Evolutionary conservation across 2,113 vertebrate genomes (phyloP), one percentile per base, ranked within the genome.

Genomic region (Cisticola juncidis): DNA sequence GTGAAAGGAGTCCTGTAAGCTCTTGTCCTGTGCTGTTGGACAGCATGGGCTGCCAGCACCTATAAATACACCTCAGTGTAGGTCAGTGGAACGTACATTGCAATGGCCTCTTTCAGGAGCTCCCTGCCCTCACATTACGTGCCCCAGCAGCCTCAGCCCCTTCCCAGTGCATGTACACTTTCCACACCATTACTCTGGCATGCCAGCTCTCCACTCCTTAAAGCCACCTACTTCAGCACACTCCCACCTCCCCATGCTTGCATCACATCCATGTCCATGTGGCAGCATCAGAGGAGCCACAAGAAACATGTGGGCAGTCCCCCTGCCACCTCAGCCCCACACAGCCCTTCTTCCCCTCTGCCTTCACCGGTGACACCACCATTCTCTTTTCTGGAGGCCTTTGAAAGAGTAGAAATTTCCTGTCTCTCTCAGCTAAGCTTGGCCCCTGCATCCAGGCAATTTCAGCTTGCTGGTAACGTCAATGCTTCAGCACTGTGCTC

Each of bases 41-140:
- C 0, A 3, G 6, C 35, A 12, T 1, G 2, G 50, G 29, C 35
- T 68, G 26, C 1, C 1, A 50, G 40, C 26, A 35, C 0, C 0
- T 22, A 5, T 7, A 35, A 56, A 25, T 9, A 57, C 20, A 56
- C 17, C 62, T 77, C 76, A 3, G 57, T 10, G 21, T n/a, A 29
- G 22, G 72, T 8, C 28, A 51, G 16, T 22, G 14, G 50, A 31
- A 14, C 0, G 0, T 6, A 17, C 6, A 6, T 2, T 42, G 61
- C 26, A 24, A 26, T 21, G 60, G 33, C 48, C 35, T 64, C 79
- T 54, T 47, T 33, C 35, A 76, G 79, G 65, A 68, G 14, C 36
- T 42, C 54, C 53, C 82, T 76, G 61, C 29, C 56, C 65, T 69
- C n/a, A 25, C 10, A 0, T 11, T 0, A 3, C 0, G 0, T 69